A percentile compares a stretch with the other conserved stretches of the same genome.
phyloP scores from a whole-genome alignment of 2,888 invertebrate species.

The Beris chalybata region DNA sequence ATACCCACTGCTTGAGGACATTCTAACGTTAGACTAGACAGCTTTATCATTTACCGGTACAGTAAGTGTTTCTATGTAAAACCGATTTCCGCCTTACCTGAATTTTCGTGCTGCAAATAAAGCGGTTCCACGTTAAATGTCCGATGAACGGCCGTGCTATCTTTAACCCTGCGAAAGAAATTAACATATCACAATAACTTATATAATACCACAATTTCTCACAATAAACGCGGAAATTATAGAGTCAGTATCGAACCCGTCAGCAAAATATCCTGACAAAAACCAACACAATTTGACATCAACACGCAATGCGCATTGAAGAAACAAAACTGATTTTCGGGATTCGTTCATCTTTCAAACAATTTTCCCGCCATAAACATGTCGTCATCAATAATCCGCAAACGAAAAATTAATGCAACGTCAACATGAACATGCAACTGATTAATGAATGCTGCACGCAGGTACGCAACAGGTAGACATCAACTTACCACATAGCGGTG shows the following conservation, averaged over 20 bases:
- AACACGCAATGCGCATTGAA: neutral
- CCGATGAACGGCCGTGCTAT: conserved; percentile 88
- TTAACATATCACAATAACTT: conserved; percentile 37
- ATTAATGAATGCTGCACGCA: conserved; percentile 11
- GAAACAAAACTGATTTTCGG: neutral
- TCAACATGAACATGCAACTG: too few relatives aligned
- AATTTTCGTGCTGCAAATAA: conserved; percentile 96
- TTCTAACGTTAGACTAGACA: too few relatives aligned
- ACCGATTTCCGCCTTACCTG: conserved; percentile 63
- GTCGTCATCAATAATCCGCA: conserved; percentile 24
- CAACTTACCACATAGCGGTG: conserved; percentile 92
- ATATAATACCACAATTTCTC: conserved; percentile 19
- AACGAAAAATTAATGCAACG: conserved; percentile 1
- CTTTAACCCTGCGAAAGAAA: conserved; percentile 75
- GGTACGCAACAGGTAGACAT: neutral
- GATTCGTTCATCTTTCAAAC: neutral
- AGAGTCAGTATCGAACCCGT: neutral
- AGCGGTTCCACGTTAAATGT: conserved; percentile 98
- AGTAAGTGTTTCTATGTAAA: too few relatives aligned
- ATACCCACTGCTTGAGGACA: too few relatives aligned
- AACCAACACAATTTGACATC: neutral
- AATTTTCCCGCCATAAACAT: too few relatives aligned
- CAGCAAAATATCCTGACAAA: neutral
- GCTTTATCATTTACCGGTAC: too few relatives aligned
- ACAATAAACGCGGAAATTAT: too few relatives aligned